phyloP scores from a whole-genome alignment of 2,113 vertebrate genomes.

The Ornithorhynchus anatinus region DNA sequence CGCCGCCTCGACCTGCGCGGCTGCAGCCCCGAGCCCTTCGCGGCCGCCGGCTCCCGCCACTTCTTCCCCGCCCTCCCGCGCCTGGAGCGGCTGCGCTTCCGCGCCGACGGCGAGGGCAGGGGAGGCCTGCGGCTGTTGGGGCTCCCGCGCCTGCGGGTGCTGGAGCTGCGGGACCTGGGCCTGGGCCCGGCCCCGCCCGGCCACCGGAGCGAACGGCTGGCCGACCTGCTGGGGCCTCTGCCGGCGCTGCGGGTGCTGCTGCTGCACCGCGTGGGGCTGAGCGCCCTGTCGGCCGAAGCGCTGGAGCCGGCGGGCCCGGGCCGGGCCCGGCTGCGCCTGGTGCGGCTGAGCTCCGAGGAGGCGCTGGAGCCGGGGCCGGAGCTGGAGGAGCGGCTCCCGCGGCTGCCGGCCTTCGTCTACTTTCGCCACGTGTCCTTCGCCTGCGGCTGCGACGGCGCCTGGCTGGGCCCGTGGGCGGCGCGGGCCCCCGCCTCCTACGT shows the following conservation, averaged over 20 bases:
- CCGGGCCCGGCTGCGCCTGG: background rate
- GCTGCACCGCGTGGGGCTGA: background rate
- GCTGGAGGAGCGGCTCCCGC: constrained; percentile 20
- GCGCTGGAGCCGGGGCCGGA: background rate
- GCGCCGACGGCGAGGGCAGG: too few relatives aligned
- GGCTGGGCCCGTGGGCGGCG: constrained; percentile 3
- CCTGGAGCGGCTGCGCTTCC: too few relatives aligned
- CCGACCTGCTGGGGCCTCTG: background rate
- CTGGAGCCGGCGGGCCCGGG: too few relatives aligned
- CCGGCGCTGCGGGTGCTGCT: background rate
- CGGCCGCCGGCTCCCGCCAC: too few relatives aligned
- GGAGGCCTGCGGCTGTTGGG: too few relatives aligned
- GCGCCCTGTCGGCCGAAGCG: constrained; percentile 4
- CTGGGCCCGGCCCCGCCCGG: too few relatives aligned
- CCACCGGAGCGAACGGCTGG: too few relatives aligned
- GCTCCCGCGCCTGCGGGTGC: too few relatives aligned
- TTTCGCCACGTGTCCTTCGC: constrained; percentile 13
- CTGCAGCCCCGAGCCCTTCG: too few relatives aligned
- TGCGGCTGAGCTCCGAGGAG: background rate
- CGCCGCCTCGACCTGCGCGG: too few relatives aligned
- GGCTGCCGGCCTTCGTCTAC: constrained; percentile 14
- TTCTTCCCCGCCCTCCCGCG: too few relatives aligned
- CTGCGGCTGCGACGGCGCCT: constrained; percentile 24
- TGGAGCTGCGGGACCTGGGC: too few relatives aligned
- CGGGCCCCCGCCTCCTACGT: background rate